Conservation (phyloP, 2,113 vertebrate species). For the Cercocebus atys region DNA sequence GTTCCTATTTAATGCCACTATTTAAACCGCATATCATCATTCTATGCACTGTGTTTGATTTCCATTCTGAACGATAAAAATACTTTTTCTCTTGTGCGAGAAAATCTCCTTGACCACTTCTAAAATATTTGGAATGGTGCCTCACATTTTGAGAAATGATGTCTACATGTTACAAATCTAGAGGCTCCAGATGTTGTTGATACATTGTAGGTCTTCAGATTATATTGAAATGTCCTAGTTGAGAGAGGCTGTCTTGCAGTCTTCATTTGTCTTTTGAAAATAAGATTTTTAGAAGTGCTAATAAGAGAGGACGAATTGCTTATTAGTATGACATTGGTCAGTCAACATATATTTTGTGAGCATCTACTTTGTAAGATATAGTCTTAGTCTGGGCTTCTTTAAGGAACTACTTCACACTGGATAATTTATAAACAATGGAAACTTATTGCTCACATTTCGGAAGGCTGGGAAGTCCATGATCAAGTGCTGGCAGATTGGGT, state of each 20-base stretch:
- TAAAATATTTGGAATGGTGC: neutral
- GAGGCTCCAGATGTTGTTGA: neutral
- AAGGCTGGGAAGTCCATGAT: neutral
- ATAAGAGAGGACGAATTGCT: neutral
- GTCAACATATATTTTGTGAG: neutral
- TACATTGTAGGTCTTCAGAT: neutral
- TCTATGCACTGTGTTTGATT: neutral
- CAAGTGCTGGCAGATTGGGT: neutral
- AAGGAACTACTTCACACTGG: neutral
- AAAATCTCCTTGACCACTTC: neutral
- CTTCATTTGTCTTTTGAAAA: constrained; percentile 21
- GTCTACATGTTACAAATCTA: neutral
- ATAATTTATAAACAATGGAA: neutral
- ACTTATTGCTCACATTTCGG: neutral
- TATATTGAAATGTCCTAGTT: neutral
- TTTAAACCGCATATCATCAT: neutral
- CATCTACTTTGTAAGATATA: neutral
- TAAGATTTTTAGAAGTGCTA: neutral
- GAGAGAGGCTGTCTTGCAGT: neutral
- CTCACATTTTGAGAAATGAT: neutral
- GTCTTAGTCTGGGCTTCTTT: neutral
- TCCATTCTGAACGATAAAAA: neutral
- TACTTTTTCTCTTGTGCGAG: neutral
- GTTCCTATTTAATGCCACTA: neutral
- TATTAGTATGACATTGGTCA: neutral